Percentiles rank a stretch among this genome's conserved stretches.
Evolutionary conservation across 2,888 invertebrate genomes (phyloP).

Genomic region (Drosophila conformis): DNA sequence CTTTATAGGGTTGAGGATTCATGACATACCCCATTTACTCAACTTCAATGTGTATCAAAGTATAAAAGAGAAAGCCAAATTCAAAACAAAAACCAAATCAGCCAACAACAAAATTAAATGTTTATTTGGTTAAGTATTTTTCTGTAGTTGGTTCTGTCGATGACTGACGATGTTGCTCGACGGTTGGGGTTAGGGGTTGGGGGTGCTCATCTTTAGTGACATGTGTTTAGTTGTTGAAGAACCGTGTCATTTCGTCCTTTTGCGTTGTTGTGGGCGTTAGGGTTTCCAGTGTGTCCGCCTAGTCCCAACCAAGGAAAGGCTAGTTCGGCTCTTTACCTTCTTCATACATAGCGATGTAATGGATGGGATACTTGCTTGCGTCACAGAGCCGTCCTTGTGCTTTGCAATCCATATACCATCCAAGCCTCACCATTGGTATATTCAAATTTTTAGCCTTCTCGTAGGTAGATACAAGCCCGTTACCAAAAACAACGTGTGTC

Average conservation of each 20-base stretch:
- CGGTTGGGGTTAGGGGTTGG: neutral
- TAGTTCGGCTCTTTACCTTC: too few relatives aligned
- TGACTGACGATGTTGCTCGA: neutral
- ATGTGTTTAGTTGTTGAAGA: neutral
- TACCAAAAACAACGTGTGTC: conserved; percentile 89
- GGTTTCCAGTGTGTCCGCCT: conserved; percentile 34
- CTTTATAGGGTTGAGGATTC: too few relatives aligned
- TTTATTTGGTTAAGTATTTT: neutral
- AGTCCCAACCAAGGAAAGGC: neutral
- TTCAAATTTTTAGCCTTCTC: conserved; percentile 87
- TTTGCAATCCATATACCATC: conserved; percentile 85
- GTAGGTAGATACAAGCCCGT: conserved; percentile 87
- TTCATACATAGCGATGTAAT: conserved; percentile 60
- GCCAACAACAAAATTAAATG: neutral
- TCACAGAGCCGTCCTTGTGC: conserved; percentile 81
- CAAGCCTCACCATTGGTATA: conserved; percentile 89
- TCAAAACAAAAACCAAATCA: neutral
- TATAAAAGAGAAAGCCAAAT: neutral
- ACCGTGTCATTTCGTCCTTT: too few relatives aligned
- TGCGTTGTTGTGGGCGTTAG: conserved; percentile 47
- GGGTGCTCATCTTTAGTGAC: neutral
- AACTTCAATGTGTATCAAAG: too few relatives aligned
- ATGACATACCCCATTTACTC: too few relatives aligned
- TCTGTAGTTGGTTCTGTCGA: neutral
- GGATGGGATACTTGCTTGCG: conserved; percentile 82